Percentiles rank a stretch among this genome's conserved stretches.
Conservation (phyloP, 2,797 vertebrate species). For the Thunnus albacares region DNA sequence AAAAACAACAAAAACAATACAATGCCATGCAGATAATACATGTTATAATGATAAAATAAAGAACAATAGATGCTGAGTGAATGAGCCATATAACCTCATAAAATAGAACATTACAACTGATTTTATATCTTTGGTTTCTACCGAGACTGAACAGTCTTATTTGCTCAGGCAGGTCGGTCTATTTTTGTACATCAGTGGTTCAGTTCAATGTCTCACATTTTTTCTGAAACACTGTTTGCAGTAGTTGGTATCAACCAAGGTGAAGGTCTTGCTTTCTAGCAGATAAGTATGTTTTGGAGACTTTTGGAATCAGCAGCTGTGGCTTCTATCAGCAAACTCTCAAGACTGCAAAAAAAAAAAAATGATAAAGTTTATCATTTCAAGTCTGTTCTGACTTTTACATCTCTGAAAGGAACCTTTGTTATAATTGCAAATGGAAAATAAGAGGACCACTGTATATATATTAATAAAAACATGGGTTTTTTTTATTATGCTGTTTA, state of each 20-base stretch:
- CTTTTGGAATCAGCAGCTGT: constrained; percentile 59
- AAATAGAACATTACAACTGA: background rate
- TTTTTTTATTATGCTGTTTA: too few species aligned
- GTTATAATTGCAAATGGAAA: background rate
- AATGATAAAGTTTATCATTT: constrained; percentile 25
- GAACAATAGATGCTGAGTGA: background rate
- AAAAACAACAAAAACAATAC: too few species aligned
- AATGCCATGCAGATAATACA: background rate
- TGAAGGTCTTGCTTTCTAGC: constrained; percentile 65
- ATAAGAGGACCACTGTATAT: too few species aligned
- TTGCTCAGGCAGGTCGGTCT: background rate
- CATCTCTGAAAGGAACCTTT: too few species aligned
- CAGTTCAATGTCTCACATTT: constrained; percentile 8
- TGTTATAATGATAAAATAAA: background rate
- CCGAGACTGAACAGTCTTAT: background rate
- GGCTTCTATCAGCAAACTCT: constrained; percentile 63
- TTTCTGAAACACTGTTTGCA: constrained; percentile 3
- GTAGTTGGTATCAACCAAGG: constrained; percentile 62
- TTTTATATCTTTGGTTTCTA: background rate
- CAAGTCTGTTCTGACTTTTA: too few species aligned
- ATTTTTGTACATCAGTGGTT: background rate
- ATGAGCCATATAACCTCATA: background rate
- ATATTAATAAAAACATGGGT: too few species aligned
- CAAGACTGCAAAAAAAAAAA: background rate
- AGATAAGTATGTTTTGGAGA: constrained; percentile 73